phyloP scores from a whole-genome alignment of 2,888 invertebrate species.

The Drosophila histrio region DNA sequence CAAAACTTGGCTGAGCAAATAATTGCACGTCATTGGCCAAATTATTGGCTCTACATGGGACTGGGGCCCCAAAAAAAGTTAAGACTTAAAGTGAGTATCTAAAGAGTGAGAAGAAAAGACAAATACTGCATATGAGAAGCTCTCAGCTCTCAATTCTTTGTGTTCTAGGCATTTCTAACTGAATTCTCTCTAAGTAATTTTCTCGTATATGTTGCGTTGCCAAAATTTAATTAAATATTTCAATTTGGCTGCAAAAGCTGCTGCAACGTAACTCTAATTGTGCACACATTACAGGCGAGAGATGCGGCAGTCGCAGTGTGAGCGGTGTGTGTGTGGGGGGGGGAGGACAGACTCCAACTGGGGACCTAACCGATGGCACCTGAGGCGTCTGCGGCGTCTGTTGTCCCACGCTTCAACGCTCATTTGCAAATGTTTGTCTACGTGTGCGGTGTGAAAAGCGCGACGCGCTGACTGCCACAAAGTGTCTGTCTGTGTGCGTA shows the following conservation, averaged over 20 bases:
- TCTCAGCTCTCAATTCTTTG: neutral
- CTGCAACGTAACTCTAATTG: slow-evolving; percentile 59
- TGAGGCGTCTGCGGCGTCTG: slow-evolving; percentile 44
- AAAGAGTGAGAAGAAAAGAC: neutral
- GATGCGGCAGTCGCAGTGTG: neutral
- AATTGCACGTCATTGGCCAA: slow-evolving; percentile 76
- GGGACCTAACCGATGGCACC: slow-evolving; percentile 33
- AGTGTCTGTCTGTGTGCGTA: neutral
- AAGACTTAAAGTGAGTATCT: neutral
- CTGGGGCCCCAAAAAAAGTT: slow-evolving; percentile 3
- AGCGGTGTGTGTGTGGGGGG: neutral
- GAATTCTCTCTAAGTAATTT: neutral
- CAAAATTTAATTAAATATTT: slow-evolving; percentile 62
- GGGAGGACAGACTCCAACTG: neutral
- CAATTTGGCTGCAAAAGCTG: slow-evolving; percentile 37
- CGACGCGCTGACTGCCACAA: slow-evolving; percentile 13
- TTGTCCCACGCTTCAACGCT: slow-evolving; percentile 60
- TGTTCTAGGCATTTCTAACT: neutral
- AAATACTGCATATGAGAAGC: neutral
- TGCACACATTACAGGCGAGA: slow-evolving; percentile 39
- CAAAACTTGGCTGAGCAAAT: slow-evolving; percentile 68
- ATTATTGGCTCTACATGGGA: slow-evolving; percentile 59
- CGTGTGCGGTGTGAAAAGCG: slow-evolving; percentile 59
- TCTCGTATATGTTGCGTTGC: neutral
- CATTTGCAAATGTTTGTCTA: slow-evolving; percentile 72